Base-by-base conservation (phyloP, 2,113 vertebrate genomes). In the Felis chaus region DNA sequence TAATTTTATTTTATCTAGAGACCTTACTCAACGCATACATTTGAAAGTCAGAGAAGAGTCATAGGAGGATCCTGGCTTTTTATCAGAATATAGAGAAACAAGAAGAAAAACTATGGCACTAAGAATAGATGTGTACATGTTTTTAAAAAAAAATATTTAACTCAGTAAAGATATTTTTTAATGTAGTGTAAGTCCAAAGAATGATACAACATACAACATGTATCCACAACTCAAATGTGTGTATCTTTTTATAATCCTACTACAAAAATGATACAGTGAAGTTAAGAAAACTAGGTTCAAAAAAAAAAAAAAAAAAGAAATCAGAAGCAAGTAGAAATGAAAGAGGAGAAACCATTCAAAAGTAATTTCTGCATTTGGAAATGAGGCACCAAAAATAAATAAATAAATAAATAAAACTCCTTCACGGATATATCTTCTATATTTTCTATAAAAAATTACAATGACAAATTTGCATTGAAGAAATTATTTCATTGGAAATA, bases 301-400 rank as follows among this genome's bases (percentile, higher is more conserved):
- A 12, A n/a, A 91, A 93, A 94, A 36, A 39, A 91, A 93, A 94
- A 36, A 91, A 93, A 94, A 36, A 39, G 15, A 63, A 81, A 57
- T 48, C 65, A n/a, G 48, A 85, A 48, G 61, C 45, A 55, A 45
- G 31, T 63, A 50, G 73, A 91, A 71, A 92, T 80, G 33, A 86
- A 79, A 73, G 66, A 79, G 39, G 31, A 86, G 63, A 33, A 27
- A 27, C 29, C 21, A 91, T 57, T 36, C 29, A 41, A 63, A 53
- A 68, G 55, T 63, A 65, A 50, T 84, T 89, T 89, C 36, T 83
- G 41, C n/a, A 68, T 84, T 74, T 89, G 53, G 7, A 68, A 94
- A 66, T 65, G 33, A 55, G 25, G 27, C 57, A 65, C 36, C 39
- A 36, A 94, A 48, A 19, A 45, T 45, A 9, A 57, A 50, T 7